Evolutionary conservation across 2,888 invertebrate genomes (phyloP), one percentile per base, ranked within the genome.

Genomic region (Scaptodrosophila latifasciaeformis): DNA sequence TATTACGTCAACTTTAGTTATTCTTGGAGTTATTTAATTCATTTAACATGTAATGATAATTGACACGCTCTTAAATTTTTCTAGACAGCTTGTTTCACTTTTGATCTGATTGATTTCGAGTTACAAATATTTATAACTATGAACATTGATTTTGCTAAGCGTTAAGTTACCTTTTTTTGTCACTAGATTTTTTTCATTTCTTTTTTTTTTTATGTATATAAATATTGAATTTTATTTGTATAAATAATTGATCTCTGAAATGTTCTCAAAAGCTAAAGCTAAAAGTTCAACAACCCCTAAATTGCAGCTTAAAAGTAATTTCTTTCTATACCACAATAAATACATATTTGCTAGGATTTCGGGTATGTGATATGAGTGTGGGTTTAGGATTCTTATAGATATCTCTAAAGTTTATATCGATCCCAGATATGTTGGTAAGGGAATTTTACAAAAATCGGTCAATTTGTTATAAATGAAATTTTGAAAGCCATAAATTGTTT

Each of bases 221-320:
- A 50, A 58, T 57, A 62, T 63, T 68, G 59, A 54, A 65, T 66
- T 59, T 67, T 37, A 58, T 51, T 46, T 56, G 56, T 61, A 48
- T 67, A 35, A 15, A 31, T 31, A 31, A n/a, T 31, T 13, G 7
- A 37, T 37, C 37, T 18, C 18, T 13, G 67, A 62, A 67, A 57
- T 60, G 39, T 58, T 55, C 51, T 61, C 48, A 58, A 72, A 51
- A 70, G 75, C 75, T 75, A 75, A 75, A 75, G 75, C 75, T 76
- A 78, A 77, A 9, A 62, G 61, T 76, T 76, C 66, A 76, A 76
- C 75, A 76, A 76, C 75, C 75, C 74, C 75, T 76, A 76, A 34
- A 78, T 78, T 75, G 72, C 75, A 70, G 68, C 75, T 76, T 78
- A 76, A 70, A 72, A 76, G 68, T 76, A 78, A 68, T 72, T 70